Conservation (phyloP, 2,113 vertebrate genomes). For the Syrrhaptes paradoxus region DNA sequence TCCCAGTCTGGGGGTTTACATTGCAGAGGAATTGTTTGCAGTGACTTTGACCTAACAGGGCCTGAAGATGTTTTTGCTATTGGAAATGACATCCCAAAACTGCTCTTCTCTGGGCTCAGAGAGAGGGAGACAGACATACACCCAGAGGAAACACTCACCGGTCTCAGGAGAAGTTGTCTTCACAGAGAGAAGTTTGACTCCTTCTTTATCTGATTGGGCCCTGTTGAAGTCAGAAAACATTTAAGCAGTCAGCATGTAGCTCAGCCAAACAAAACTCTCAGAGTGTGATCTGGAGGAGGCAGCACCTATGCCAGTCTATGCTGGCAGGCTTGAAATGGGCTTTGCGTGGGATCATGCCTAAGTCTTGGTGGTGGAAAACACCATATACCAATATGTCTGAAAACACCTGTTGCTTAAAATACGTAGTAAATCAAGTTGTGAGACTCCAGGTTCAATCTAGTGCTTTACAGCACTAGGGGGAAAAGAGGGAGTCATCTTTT, state of each 20-base stretch:
- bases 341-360: background rate
- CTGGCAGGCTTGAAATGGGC: background rate
- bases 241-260: background rate
- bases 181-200: slow-evolving; percentile 81
- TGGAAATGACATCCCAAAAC: background rate
- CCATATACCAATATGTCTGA: background rate
- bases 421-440: background rate
- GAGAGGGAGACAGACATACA: background rate
- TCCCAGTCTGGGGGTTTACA: background rate
- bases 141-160: slow-evolving; percentile 64
- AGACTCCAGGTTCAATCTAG: background rate
- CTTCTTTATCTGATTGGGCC: slow-evolving; percentile 77
- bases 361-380: background rate
- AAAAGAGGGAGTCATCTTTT: background rate
- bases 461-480: background rate
- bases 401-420: background rate
- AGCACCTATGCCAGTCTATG: background rate
- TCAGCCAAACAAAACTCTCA: background rate
- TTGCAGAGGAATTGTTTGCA: background rate
- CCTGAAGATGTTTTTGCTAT: background rate
- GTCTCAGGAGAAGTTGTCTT: slow-evolving; percentile 77
- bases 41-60: background rate
- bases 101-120: background rate
- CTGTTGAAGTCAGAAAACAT: slow-evolving; percentile 57
- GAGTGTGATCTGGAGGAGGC: background rate